phyloP scores from a whole-genome alignment of 2,888 invertebrate genomes.

The Hypselothyrea guttata region DNA sequence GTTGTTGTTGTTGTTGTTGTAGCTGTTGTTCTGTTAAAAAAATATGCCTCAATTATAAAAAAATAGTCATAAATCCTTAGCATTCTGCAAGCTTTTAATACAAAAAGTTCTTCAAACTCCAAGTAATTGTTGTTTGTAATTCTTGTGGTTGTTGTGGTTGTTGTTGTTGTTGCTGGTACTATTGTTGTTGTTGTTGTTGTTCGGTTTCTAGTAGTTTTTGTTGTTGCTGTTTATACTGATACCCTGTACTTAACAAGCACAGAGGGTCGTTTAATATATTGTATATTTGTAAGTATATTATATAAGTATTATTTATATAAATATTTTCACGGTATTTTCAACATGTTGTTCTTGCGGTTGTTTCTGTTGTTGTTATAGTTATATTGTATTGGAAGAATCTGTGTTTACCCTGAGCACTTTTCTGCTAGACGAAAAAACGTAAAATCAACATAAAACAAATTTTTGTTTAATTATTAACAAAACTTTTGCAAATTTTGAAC shows the following conservation, averaged over 20 bases:
- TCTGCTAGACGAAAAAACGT: constrained; percentile 61
- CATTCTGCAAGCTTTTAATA: constrained; percentile 37
- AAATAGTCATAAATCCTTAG: constrained; percentile 53
- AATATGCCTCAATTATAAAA: constrained; percentile 63
- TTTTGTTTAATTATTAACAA: constrained; percentile 3
- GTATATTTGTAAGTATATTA: constrained; percentile 13
- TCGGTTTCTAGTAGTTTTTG: constrained; percentile 22
- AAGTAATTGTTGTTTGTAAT: constrained; percentile 22
- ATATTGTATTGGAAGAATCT: constrained; percentile 82
- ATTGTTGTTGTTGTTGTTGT: constrained; percentile 52
- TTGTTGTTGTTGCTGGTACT: constrained; percentile 60
- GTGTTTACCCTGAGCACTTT: constrained; percentile 83
- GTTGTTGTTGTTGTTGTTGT: constrained; percentile 28
- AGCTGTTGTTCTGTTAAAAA: constrained; percentile 48
- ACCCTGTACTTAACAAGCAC: too few species aligned
- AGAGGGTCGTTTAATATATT: too few species aligned
- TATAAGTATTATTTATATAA: constrained; percentile 50
- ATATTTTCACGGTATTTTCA: constrained; percentile 62
- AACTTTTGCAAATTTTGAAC: constrained; percentile 11
- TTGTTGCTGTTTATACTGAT: too few species aligned
- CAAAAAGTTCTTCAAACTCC: constrained; percentile 3
- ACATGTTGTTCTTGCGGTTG: constrained; percentile 40
- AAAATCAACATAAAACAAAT: constrained; percentile 29
- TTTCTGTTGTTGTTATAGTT: constrained; percentile 49
- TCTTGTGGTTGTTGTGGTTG: constrained; percentile 40